Conservation (phyloP, 1,140 invertebrate species). For the Drosophila pectinifera region DNA sequence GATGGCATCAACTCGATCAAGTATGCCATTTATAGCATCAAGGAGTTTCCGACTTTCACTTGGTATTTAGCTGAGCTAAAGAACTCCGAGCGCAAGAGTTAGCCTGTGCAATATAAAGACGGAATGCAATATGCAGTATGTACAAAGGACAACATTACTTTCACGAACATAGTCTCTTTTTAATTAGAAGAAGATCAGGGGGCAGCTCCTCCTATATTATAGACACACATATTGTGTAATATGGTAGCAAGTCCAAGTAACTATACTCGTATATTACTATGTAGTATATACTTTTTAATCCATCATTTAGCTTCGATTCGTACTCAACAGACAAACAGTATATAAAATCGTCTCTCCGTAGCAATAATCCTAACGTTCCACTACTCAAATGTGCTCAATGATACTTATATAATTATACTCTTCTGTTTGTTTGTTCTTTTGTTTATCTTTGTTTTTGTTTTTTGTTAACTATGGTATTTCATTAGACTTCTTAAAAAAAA, state of each 20-base stretch:
- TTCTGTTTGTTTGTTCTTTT: conserved; percentile 32
- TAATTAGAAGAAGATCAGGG: conserved; percentile 43
- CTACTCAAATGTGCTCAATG: conserved; percentile 37
- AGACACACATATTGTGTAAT: conserved; percentile 58
- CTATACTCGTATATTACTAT: conserved; percentile 53
- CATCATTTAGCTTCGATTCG: conserved; percentile 61
- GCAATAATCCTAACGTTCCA: conserved; percentile 47
- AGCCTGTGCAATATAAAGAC: conserved; percentile 34
- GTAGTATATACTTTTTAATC: conserved; percentile 62
- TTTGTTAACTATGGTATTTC: conserved; percentile 40
- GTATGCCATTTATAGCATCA: conserved; percentile 90
- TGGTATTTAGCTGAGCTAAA: conserved; percentile 90
- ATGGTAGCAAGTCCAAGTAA: conserved; percentile 65
- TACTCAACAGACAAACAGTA: conserved; percentile 29
- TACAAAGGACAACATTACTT: conserved; percentile 81
- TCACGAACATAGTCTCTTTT: conserved; percentile 63
- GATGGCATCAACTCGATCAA: conserved; percentile 95
- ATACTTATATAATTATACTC: conserved; percentile 34
- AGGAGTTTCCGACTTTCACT: conserved; percentile 90
- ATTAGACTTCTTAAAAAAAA: conserved; percentile 49
- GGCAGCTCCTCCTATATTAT: conserved; percentile 18
- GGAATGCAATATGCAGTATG: conserved; percentile 55
- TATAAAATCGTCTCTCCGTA: conserved; percentile 40
- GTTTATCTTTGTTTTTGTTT: conserved; percentile 33
- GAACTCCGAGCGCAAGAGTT: conserved; percentile 82